Evolutionary conservation across 2,797 vertebrate species (phyloP).

Genomic region (Myotis myotis): DNA sequence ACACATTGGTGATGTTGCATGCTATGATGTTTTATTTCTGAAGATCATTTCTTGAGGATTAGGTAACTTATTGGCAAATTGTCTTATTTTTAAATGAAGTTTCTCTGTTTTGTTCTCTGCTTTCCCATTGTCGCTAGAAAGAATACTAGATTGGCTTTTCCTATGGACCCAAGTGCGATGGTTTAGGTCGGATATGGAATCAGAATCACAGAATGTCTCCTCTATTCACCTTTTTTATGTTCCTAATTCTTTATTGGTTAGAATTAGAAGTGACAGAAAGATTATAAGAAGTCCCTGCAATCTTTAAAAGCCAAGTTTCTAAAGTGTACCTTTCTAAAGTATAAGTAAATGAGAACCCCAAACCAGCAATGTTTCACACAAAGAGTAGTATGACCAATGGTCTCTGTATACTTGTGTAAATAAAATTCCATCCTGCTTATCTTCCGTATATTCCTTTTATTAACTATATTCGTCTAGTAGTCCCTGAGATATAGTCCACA

Average conservation of each 20-base stretch:
- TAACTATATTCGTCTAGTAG: not conserved
- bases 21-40: not conserved
- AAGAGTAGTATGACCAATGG: not conserved
- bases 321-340: not conserved
- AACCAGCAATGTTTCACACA: not conserved
- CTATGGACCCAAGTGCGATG: not conserved
- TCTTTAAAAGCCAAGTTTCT: slow-evolving; percentile 17
- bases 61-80: not conserved
- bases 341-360: not conserved
- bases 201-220: not conserved
- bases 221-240: slow-evolving; percentile 35
- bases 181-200: not conserved
- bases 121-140: not conserved
- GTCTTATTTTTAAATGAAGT: not conserved
- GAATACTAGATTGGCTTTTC: not conserved
- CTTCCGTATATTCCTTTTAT: not conserved
- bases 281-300: not conserved
- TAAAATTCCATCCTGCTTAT: not conserved
- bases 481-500: not conserved
- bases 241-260: not conserved
- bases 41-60: not conserved
- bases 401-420: not conserved
- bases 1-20: not conserved
- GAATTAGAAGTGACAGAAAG: slow-evolving; percentile 31
- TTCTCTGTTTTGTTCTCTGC: not conserved